Percentiles rank a stretch among this genome's conserved stretches.
Conservation (phyloP, 1,140 invertebrate genomes). For the Adelges cooleyi region DNA sequence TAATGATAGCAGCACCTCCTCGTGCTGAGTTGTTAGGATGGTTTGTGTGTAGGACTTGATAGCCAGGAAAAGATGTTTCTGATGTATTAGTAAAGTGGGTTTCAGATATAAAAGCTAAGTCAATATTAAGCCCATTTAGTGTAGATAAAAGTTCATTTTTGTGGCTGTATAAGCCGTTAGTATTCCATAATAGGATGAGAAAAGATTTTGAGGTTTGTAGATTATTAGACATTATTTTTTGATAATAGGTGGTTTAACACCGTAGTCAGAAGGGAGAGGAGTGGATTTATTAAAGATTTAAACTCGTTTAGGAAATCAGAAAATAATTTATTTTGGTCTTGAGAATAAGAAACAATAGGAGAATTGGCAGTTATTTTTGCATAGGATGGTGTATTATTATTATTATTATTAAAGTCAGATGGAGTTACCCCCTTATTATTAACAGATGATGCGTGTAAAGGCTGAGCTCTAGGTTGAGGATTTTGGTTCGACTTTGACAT, state of each 20-base stretch:
- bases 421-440: neutral
- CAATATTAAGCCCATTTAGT: slow-evolving; percentile 31
- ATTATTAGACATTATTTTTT: neutral
- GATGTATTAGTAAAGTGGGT: too few relatives aligned
- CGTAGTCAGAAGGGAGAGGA: slow-evolving; percentile 4
- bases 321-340: neutral
- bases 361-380: neutral
- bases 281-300: slow-evolving; percentile 4
- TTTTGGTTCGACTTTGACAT: too few relatives aligned
- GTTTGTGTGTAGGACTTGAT: too few relatives aligned
- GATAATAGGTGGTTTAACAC: neutral
- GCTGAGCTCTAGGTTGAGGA: too few relatives aligned
- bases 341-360: neutral
- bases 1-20: too few relatives aligned
- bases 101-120: slow-evolving; percentile 31
- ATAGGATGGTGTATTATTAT: neutral
- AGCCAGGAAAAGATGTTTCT: too few relatives aligned
- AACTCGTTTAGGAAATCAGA: neutral
- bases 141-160: slow-evolving; percentile 31
- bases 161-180: slow-evolving; percentile 31
- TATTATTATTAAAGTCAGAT: neutral
- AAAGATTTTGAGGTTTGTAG: neutral
- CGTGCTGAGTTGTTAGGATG: too few relatives aligned
- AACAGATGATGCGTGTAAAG: neutral
- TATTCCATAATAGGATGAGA: slow-evolving; percentile 29